Evolutionary conservation across 2,113 vertebrate species (phyloP).

Genomic region (Rhinolophus ferrumequinum): DNA sequence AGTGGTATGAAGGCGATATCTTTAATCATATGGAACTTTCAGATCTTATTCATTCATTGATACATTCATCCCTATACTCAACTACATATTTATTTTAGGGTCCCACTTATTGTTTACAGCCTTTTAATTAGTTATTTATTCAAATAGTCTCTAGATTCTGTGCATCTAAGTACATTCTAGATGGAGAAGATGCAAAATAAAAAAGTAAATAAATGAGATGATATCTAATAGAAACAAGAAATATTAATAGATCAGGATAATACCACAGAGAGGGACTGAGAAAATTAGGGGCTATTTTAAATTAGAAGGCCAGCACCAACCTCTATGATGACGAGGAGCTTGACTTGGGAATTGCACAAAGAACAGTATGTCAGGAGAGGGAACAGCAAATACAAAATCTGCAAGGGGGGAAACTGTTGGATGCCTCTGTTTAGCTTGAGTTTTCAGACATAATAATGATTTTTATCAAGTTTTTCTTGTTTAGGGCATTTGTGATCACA

Average conservation of each 20-base stretch:
- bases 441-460: background rate
- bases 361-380: background rate
- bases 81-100: background rate
- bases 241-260: background rate
- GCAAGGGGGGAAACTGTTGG: rapidly evolving
- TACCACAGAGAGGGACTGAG: background rate
- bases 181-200: background rate
- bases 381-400: background rate
- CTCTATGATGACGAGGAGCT: background rate
- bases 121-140: background rate
- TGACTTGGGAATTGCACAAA: background rate
- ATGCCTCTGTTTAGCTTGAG: background rate
- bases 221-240: background rate
- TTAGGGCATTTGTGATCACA: background rate
- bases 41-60: background rate
- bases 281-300: background rate
- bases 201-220: background rate
- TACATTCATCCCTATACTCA: background rate
- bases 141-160: background rate
- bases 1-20: background rate
- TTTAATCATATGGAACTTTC: background rate
- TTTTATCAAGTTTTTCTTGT: background rate
- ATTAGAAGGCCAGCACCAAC: background rate
- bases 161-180: background rate
- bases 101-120: background rate